Conservation (phyloP, 1,140 invertebrate species). For the Dryas iulia region DNA sequence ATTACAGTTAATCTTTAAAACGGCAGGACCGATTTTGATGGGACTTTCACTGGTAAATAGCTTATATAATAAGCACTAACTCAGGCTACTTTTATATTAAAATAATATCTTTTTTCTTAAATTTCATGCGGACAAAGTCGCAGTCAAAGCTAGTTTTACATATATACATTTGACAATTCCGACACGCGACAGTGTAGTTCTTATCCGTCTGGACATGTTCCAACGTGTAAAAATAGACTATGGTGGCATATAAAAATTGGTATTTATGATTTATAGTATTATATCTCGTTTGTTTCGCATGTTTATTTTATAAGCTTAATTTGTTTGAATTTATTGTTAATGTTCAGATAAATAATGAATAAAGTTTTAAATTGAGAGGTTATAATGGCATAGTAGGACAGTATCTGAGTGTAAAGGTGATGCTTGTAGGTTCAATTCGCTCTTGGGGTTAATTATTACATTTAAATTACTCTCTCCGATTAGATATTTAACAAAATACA, state of each 20-base stretch:
- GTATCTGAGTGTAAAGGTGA: not conserved
- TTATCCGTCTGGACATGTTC: constrained; percentile 21
- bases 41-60: too few species aligned
- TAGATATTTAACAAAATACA: not conserved
- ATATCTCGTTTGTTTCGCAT: not conserved
- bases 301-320: not conserved
- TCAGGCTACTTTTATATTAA: too few species aligned
- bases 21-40: too few species aligned
- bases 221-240: constrained; percentile 27
- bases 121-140: too few species aligned
- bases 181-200: constrained; percentile 31
- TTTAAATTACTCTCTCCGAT: too few species aligned
- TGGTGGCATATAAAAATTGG: constrained; percentile 26
- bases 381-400: too few species aligned
- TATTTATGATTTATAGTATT: constrained; percentile 22
- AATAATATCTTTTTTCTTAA: too few species aligned
- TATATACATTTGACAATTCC: not conserved
- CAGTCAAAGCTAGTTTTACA: too few species aligned
- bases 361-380: too few species aligned
- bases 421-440: not conserved
- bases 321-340: not conserved
- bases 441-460: not conserved
- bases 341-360: not conserved
- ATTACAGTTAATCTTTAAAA: too few species aligned
- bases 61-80: too few species aligned